Evolutionary conservation across 1,140 invertebrate genomes (phyloP).

Genomic region (Episyrphus balteatus): DNA sequence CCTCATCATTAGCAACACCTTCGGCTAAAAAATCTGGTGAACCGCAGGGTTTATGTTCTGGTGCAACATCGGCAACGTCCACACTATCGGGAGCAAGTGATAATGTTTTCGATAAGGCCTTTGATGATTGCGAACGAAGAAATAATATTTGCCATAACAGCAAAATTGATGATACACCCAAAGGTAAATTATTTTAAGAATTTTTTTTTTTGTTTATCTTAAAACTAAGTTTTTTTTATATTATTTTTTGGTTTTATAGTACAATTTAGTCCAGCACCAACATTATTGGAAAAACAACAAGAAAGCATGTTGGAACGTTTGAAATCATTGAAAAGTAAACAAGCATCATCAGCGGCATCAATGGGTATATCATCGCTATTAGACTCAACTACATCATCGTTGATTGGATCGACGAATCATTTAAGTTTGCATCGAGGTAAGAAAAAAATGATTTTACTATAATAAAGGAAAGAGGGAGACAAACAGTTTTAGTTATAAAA

Average conservation of each 20-base stretch:
- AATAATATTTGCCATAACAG: background rate
- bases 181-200: too few relatives aligned
- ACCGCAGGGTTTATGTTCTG: background rate
- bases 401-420: background rate
- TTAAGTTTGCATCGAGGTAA: background rate
- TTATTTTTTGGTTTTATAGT: slow-evolving; percentile 9
- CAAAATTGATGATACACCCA: background rate
- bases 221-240: background rate
- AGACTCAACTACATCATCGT: background rate
- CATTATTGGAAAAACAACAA: slow-evolving; percentile 57
- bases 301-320: slow-evolving; percentile 65
- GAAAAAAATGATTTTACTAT: background rate
- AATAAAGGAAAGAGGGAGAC: background rate
- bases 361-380: background rate
- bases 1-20: slow-evolving; percentile 12
- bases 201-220: too few relatives aligned
- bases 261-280: slow-evolving; percentile 54
- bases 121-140: background rate
- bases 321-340: slow-evolving; percentile 41
- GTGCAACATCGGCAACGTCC: background rate
- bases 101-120: slow-evolving; percentile 1
- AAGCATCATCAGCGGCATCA: slow-evolving; percentile 15
- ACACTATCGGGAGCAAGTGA: background rate
- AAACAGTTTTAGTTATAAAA: background rate
- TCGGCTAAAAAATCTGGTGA: slow-evolving; percentile 5